A percentile compares a stretch with the other conserved stretches of the same genome.
These are phyloP conservation scores for Diorhabda sublineata DNA, from an alignment of 1,140 invertebrate genomes.

Conservation along the genomic window DNA sequence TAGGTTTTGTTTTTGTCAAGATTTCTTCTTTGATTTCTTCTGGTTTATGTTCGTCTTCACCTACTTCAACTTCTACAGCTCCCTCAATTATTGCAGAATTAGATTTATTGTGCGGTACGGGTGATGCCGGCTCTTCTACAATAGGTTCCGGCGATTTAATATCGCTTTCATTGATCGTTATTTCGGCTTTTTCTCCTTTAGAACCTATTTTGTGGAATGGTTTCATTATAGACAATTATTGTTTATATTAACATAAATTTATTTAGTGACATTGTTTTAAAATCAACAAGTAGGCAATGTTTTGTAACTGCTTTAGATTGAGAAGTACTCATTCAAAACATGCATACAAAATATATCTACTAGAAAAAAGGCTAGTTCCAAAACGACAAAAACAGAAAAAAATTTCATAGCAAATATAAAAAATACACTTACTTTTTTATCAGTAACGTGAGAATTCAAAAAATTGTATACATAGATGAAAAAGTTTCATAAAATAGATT, in stretches of 20 bases:
- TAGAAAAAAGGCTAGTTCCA: not conserved
- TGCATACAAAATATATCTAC: not conserved
- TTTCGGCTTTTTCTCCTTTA: slow-evolving; percentile 26
- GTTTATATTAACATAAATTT: too few relatives aligned
- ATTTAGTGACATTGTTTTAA: not conserved
- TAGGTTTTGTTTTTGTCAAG: slow-evolving; percentile 26
- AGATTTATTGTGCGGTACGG: slow-evolving; percentile 48
- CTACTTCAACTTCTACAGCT: slow-evolving; percentile 28
- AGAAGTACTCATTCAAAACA: slow-evolving; percentile 2
- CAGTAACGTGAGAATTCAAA: too few relatives aligned
- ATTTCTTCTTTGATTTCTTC: slow-evolving; percentile 23
- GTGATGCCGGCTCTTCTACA: slow-evolving; percentile 37
- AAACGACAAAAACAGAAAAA: not conserved
- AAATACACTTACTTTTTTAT: not conserved
- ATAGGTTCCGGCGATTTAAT: slow-evolving; percentile 36
- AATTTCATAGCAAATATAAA: not conserved
- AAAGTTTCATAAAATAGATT: too few relatives aligned
- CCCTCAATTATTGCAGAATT: slow-evolving; percentile 35
- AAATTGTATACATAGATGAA: too few relatives aligned
- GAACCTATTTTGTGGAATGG: slow-evolving; percentile 31
- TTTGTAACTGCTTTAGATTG: not conserved
- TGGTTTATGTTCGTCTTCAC: slow-evolving; percentile 25
- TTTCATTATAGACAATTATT: too few relatives aligned
- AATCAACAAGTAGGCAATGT: not conserved
- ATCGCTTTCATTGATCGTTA: slow-evolving; percentile 25